Conservation (phyloP, 1,140 invertebrate species). For the Trigoniulus corallinus region DNA sequence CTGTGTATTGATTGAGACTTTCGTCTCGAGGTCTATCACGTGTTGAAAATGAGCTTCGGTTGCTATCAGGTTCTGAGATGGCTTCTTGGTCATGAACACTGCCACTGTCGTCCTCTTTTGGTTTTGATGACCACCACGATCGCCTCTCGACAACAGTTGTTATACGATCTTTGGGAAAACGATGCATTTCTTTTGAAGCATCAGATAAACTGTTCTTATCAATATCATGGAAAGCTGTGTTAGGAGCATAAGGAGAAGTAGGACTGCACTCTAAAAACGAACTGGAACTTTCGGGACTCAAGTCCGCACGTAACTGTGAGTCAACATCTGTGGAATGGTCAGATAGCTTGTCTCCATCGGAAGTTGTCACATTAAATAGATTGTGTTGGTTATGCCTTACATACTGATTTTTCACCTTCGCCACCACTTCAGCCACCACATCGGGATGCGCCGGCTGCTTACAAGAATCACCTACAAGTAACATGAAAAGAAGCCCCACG, state of each 20-base stretch:
- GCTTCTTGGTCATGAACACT: not conserved
- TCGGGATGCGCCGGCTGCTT: constrained; percentile 14
- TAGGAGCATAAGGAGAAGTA: not conserved
- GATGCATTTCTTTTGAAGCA: constrained; percentile 1
- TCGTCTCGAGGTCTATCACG: constrained; percentile 1
- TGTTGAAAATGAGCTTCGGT: constrained; percentile 1
- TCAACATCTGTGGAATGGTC: too few species aligned
- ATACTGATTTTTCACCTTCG: constrained; percentile 6
- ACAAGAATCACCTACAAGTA: too few species aligned
- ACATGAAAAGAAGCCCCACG: too few species aligned
- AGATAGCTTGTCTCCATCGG: not conserved
- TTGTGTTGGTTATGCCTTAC: constrained; percentile 1
- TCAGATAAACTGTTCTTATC: not conserved
- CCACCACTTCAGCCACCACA: constrained; percentile 14
- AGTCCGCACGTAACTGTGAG: too few species aligned
- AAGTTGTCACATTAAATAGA: not conserved
- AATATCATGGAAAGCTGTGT: constrained; percentile 7
- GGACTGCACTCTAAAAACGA: not conserved
- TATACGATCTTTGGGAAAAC: constrained; percentile 9
- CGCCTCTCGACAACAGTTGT: constrained; percentile 6
- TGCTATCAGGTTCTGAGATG: not conserved
- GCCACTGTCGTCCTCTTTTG: not conserved
- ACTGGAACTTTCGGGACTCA: constrained; percentile 6
- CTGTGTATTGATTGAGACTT: constrained; percentile 4
- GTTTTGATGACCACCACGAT: constrained; percentile 8